Conservation (phyloP, 1,140 invertebrate genomes). For the Drosophila nigromelanica region DNA sequence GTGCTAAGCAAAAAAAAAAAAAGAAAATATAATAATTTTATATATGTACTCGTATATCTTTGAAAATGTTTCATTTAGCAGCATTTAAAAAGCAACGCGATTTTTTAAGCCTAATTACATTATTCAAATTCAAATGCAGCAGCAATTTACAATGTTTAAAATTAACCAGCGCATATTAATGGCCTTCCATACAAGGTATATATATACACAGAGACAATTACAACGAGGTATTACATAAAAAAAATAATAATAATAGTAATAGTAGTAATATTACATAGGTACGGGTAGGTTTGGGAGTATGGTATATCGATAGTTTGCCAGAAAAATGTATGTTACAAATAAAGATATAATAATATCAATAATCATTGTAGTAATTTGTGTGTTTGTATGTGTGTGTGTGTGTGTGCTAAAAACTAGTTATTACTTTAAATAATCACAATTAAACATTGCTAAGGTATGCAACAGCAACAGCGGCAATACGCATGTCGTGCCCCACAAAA, state of each 20-base stretch:
- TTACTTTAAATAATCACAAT: conserved; percentile 75
- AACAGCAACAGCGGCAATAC: conserved; percentile 45
- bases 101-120: conserved; percentile 1
- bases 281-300: background rate
- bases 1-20: conserved; percentile 23
- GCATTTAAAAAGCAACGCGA: conserved; percentile 34
- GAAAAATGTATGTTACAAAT: conserved; percentile 26
- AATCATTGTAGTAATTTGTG: conserved; percentile 1
- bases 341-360: conserved; percentile 10
- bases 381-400: conserved; percentile 1
- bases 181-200: conserved; percentile 6
- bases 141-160: conserved; percentile 28
- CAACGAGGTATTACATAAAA: conserved; percentile 41
- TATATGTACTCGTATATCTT: conserved; percentile 38
- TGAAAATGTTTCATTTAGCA: conserved; percentile 44
- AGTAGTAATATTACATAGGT: conserved; percentile 15
- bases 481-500: conserved; percentile 27
- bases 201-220: conserved; percentile 55
- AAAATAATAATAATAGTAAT: conserved; percentile 17
- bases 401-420: conserved; percentile 47
- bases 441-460: conserved; percentile 69
- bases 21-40: conserved; percentile 2
- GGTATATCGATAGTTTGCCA: conserved; percentile 8
- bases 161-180: conserved; percentile 21
- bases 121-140: conserved; percentile 21